Percentiles rank a stretch among this genome's conserved stretches.
Evolutionary conservation across 2,888 invertebrate species (phyloP).

Genomic region (Drosophila crucigera): DNA sequence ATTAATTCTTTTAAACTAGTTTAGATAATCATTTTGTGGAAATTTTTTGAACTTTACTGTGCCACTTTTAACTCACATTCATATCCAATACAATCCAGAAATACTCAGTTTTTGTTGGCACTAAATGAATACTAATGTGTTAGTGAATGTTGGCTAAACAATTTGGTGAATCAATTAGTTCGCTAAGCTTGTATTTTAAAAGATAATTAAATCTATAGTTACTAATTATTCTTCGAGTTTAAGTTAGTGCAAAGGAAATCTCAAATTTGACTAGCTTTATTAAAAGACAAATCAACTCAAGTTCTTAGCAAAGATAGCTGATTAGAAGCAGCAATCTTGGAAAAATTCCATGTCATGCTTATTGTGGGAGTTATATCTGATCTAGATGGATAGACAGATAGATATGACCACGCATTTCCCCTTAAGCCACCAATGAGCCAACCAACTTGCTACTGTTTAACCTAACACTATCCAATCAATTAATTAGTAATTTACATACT

Average conservation of each 20-base stretch:
- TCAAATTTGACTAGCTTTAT: neutral
- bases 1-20: slow-evolving; percentile 17
- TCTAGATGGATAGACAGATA: neutral
- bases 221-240: neutral
- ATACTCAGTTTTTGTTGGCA: neutral
- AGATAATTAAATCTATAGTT: neutral
- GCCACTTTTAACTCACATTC: neutral
- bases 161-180: neutral
- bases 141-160: neutral
- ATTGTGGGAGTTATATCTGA: neutral
- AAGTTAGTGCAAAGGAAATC: neutral
- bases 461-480: neutral
- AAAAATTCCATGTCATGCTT: neutral
- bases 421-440: neutral
- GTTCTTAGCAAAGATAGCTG: neutral
- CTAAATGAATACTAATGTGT: slow-evolving; percentile 1
- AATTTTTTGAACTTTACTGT: neutral
- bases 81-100: slow-evolving; percentile 3
- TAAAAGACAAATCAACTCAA: neutral
- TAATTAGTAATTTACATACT: neutral
- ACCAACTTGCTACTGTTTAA: neutral
- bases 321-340: neutral
- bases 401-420: neutral
- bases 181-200: neutral
- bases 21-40: neutral